phyloP scores from a whole-genome alignment of 1,140 invertebrate genomes.

The Elymnias hypermnestra region DNA sequence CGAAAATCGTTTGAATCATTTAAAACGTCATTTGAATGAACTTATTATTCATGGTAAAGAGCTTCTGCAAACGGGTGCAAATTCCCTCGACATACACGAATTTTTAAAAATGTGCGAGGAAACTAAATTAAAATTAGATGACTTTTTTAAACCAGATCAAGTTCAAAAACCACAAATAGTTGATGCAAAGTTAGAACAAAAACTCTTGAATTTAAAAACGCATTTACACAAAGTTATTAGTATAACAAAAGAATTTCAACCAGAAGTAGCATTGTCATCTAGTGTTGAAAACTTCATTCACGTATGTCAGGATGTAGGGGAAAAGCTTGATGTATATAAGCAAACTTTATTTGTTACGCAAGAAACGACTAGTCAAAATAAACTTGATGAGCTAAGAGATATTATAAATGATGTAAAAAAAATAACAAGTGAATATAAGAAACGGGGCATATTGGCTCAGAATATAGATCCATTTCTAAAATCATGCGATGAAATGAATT shows the following conservation, averaged over 20 bases:
- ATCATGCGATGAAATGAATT: background rate
- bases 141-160: background rate
- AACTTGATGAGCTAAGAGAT: background rate
- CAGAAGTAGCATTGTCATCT: background rate
- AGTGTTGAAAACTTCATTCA: slow-evolving; percentile 5
- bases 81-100: slow-evolving; percentile 21
- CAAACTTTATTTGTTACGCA: background rate
- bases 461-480: background rate
- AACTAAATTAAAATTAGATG: slow-evolving; percentile 8
- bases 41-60: slow-evolving; percentile 22
- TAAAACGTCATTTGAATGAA: slow-evolving; percentile 20
- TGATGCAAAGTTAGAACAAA: background rate
- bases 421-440: background rate
- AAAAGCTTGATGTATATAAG: background rate
- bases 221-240: background rate
- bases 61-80: slow-evolving; percentile 16
- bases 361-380: background rate
- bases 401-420: background rate
- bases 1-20: slow-evolving; percentile 9
- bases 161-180: background rate
- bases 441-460: background rate
- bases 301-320: background rate
- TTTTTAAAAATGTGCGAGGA: slow-evolving; percentile 27
- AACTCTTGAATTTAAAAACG: background rate
- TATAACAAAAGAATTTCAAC: background rate